Evolutionary conservation across 2,113 vertebrate genomes (phyloP), one percentile per base, ranked within the genome.

Genomic region (Chaetodon trifascialis): DNA sequence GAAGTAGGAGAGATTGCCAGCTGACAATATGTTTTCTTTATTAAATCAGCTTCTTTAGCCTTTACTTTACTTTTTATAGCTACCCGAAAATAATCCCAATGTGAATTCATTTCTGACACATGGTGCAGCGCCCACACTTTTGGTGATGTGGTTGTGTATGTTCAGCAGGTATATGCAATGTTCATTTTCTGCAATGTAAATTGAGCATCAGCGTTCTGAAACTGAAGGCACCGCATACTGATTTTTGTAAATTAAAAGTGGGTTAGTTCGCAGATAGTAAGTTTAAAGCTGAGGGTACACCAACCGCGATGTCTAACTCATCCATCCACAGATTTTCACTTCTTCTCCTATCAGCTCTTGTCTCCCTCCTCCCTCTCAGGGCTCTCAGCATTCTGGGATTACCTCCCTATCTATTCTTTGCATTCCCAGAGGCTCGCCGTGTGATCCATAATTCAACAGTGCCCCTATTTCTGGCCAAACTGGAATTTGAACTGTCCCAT

Each of bases 1-100:
- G 92, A 95, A 95, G 91, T 92, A 79, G 87, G 75, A 80, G 72
- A 94, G 94, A 95, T 95, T 92, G 91, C 81, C 85, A 92, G 86
- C 82, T 93, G 92, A 94, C 91, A 94, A 91, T 80, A 86, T 91
- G 82, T 93, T 92, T 94, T 93, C 90, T 90, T 93, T 90, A 93
- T 93, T 92, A 89, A 89, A 89, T 94, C 82, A 59, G 70, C 82
- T 90, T 89, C 76, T 89, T 88, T 67, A 51, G 65, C 56, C 70
- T 90, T 89, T 78, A 84, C 76, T 83, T 86, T 70, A 38, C 40
- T 85, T 89, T 87, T 76, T 60, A 63, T 36, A 72, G 79, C 64
- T 79, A 72, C 84, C 82, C 89, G 84, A 89, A 88, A 88, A 85
- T 89, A 86, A 92, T 89, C 68, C 85, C 66, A 80, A 63, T 59